A percentile compares a stretch with the other conserved stretches of the same genome.
Evolutionary conservation across 64 coral and sea anemone species (phyloP).

Genomic region (Cladopsammia gracilis): DNA sequence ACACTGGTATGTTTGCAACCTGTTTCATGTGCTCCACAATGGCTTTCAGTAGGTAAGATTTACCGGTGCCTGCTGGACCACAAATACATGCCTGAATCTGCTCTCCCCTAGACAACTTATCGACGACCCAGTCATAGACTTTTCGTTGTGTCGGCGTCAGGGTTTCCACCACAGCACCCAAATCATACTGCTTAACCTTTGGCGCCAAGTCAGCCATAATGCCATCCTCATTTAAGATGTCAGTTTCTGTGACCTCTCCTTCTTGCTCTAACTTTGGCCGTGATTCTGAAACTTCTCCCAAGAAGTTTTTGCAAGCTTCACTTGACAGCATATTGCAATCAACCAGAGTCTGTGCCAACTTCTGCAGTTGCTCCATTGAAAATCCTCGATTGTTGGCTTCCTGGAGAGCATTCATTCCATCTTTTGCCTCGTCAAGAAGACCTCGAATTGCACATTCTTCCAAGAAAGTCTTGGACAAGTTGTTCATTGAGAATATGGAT

Average conservation of each 20-base stretch:
- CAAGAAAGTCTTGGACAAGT: not conserved
- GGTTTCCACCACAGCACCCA: no score
- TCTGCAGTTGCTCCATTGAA: constrained; percentile 1
- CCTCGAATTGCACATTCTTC: constrained; percentile 25
- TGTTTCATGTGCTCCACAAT: not conserved
- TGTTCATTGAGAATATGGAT: not conserved
- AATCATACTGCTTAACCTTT: no score
- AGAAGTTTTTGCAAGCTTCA: not conserved
- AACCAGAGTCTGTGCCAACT: not conserved
- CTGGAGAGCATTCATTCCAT: not conserved
- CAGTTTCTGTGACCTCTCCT: not conserved
- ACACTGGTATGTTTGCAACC: not conserved
- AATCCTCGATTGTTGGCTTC: not conserved
- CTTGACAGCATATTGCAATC: not conserved
- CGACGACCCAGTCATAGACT: no score
- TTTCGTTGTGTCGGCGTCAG: no score
- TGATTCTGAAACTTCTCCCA: not conserved
- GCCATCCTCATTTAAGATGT: not conserved
- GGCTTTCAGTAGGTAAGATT: not conserved
- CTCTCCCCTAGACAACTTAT: no score
- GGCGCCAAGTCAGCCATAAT: not conserved
- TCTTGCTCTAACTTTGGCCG: not conserved
- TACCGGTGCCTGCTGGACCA: constrained; percentile 28
- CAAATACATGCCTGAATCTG: no score
- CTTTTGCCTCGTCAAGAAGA: constrained; percentile 12